Percentiles rank a stretch among this genome's conserved stretches.
phyloP scores from a whole-genome alignment of 92 coral and sea anemone species.

The Palythoa grandiflora region DNA sequence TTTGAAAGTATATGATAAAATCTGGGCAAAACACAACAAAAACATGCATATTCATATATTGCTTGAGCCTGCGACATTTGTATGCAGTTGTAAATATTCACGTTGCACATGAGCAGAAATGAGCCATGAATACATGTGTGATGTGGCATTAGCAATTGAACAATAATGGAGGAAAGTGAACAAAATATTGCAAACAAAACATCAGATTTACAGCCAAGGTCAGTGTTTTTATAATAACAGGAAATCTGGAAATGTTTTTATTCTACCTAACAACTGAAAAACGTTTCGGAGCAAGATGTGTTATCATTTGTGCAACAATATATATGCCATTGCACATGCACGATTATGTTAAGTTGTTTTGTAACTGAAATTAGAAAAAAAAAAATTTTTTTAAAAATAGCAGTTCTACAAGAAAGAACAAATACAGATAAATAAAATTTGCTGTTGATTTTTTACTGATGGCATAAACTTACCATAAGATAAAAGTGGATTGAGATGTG shows the following conservation, averaged over 20 bases:
- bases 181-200: constrained; percentile 4
- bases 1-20: constrained; percentile 30
- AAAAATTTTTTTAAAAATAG: constrained; percentile 21
- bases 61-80: constrained; percentile 46
- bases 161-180: constrained; percentile 32
- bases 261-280: constrained; percentile 30
- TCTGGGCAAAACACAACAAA: constrained; percentile 42
- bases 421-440: constrained; percentile 31
- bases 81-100: constrained; percentile 39
- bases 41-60: constrained; percentile 30
- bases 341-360: constrained; percentile 27
- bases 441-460: constrained; percentile 34
- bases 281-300: constrained; percentile 30
- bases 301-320: constrained; percentile 37
- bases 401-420: constrained; percentile 35
- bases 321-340: constrained; percentile 37
- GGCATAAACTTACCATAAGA: constrained; percentile 34
- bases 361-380: constrained; percentile 25
- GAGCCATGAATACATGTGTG: constrained; percentile 36
- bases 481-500: constrained; percentile 39
- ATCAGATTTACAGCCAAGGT: constrained; percentile 26
- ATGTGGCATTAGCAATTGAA: constrained; percentile 34
- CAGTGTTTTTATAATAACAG: constrained; percentile 33
- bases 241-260: constrained; percentile 39
- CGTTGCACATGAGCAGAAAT: constrained; percentile 48